phyloP scores from a whole-genome alignment of 2,113 vertebrate species.

The Atherinomorus stipes region DNA sequence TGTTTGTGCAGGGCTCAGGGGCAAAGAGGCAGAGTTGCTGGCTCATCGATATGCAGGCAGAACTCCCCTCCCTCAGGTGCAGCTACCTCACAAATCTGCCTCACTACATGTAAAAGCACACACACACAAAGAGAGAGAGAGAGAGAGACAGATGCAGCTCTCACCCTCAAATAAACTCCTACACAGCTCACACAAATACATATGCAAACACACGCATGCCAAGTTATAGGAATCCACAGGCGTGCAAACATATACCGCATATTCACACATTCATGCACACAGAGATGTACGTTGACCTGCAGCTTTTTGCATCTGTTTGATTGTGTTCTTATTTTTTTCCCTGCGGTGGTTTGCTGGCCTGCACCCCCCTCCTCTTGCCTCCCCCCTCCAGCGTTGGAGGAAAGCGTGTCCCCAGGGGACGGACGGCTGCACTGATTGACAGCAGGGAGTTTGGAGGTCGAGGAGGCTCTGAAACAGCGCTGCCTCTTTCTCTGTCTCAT shows the following conservation, averaged over 20 bases:
- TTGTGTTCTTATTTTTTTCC: conserved; percentile 67
- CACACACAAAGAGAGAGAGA: conserved; percentile 11
- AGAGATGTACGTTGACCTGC: conserved; percentile 67
- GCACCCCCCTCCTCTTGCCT: background rate
- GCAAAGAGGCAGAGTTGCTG: conserved; percentile 74
- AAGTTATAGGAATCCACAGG: conserved; percentile 56
- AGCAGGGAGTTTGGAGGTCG: conserved; percentile 79
- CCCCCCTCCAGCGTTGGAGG: conserved; percentile 53
- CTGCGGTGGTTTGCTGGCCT: conserved; percentile 31
- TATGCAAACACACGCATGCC: conserved; percentile 51
- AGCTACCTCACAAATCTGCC: conserved; percentile 65
- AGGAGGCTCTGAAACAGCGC: conserved; percentile 70
- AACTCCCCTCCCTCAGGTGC: conserved; percentile 76
- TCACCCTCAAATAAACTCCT: conserved; percentile 44
- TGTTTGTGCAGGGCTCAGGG: conserved; percentile 73
- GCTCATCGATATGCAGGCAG: conserved; percentile 80
- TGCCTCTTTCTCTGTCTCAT: conserved; percentile 66
- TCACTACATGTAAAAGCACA: conserved; percentile 24
- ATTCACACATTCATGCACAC: conserved; percentile 30
- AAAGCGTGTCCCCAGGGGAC: conserved; percentile 69
- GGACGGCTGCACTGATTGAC: conserved; percentile 78
- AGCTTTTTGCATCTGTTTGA: conserved; percentile 80
- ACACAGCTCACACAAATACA: conserved; percentile 36
- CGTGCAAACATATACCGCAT: conserved; percentile 41
- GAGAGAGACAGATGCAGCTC: conserved; percentile 18